Base-by-base conservation (phyloP, 2,797 vertebrate genomes). In the Remorina albescens region DNA sequence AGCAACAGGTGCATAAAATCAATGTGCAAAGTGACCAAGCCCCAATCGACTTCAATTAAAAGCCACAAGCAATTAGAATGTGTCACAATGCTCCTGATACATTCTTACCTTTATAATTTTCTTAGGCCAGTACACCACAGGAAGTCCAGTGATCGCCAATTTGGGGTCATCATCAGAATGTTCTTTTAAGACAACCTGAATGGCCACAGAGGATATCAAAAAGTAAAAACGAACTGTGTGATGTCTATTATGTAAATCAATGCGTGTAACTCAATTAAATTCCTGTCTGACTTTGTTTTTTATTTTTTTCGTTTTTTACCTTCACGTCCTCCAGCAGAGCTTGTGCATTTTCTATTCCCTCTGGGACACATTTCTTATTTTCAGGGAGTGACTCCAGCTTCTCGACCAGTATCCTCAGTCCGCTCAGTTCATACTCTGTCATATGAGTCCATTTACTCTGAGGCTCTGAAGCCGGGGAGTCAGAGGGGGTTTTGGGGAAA, bases 371-470 rank as follows among this genome's bases (percentile, higher is more conserved):
- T 84, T 96, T 97, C 91, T 97, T 99, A 81, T 96, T 96, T 76
- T 98, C 97, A 0, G 97, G 97, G 41, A 99, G 96, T 4, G 96
- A 97, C 85, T 99, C 97, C 60, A 99, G 95, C 81, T 97, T 99
- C 88, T 98, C 96, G 21, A 99, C 96, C 74, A 99, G 92, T 2
- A 95, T 96, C 89, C 95, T 95, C 61, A 99, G 95, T 61, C 98
- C 98, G 44, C 93, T 95, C 88, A 98, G 93, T 75, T 99, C 98
- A 92, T 97, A 99, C 91, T 97, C 95, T 0, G 98, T 99, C 85
- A 99, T 90, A 88, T 98, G 96, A 54, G 94, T 97, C 97, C 96
- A 98, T 81, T 94, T 96, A 76, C 89, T 89, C 2, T 80, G 86
- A 13, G 91, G 85, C 85, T 97, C 97, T 0, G 94, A 93, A 32